Percentiles rank a stretch among this genome's conserved stretches.
Conservation (phyloP, 2,113 vertebrate genomes). For the Mobula birostris region DNA sequence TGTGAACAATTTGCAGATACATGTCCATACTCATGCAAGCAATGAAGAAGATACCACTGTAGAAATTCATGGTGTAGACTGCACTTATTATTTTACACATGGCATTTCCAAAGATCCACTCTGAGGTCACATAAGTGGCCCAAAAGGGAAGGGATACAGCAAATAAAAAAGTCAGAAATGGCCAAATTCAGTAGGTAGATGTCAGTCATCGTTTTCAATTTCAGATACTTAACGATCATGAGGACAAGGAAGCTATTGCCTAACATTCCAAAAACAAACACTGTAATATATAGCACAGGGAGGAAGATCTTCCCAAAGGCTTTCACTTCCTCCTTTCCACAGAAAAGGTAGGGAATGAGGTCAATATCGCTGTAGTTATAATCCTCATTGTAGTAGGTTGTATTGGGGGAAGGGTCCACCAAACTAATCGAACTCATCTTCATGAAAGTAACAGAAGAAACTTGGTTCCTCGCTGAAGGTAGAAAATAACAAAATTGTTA, state of each 20-base stretch:
- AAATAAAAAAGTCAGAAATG: slow-evolving; percentile 68
- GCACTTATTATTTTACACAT: slow-evolving; percentile 64
- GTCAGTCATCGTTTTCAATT: slow-evolving; percentile 66
- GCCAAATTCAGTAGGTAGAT: slow-evolving; percentile 76
- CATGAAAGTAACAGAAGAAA: not conserved
- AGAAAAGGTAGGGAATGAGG: slow-evolving; percentile 44
- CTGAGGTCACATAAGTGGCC: slow-evolving; percentile 49
- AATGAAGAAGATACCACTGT: slow-evolving; percentile 75
- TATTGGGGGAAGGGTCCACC: slow-evolving; percentile 25
- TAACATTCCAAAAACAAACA: slow-evolving; percentile 60
- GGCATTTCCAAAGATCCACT: slow-evolving; percentile 65
- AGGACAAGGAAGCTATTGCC: slow-evolving; percentile 74
- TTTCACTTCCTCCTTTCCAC: slow-evolving; percentile 53
- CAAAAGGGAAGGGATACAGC: slow-evolving; percentile 67
- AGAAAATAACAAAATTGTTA: not conserved
- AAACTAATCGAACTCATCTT: not conserved
- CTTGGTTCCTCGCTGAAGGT: not conserved
- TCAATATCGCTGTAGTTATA: slow-evolving; percentile 42
- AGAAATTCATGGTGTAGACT: slow-evolving; percentile 63
- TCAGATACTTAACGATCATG: slow-evolving; percentile 61
- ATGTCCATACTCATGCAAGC: slow-evolving; percentile 76
- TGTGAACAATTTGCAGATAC: slow-evolving; percentile 67
- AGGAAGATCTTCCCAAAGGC: slow-evolving; percentile 50
- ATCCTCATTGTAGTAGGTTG: slow-evolving; percentile 5
- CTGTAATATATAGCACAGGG: slow-evolving; percentile 54